Conservation (phyloP, 2,113 vertebrate genomes). For the Leptodactylus fuscus region DNA sequence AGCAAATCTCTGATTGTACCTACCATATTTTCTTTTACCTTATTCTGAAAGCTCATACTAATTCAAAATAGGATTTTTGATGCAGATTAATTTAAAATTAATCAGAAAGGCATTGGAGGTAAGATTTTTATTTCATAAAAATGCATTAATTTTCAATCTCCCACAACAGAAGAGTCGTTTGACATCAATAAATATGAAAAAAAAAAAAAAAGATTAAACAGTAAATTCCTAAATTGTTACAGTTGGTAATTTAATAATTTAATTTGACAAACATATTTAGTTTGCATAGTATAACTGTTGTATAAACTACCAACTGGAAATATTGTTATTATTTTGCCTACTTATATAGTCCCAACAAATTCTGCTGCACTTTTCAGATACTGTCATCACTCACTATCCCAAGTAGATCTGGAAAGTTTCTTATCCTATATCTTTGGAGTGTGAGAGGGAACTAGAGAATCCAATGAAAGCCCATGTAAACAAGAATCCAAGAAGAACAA, state of each 20-base stretch:
- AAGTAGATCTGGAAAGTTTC: no score
- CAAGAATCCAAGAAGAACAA: no score
- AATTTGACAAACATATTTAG: constrained; percentile 51
- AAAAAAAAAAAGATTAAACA: constrained; percentile 55
- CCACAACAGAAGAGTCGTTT: constrained; percentile 60
- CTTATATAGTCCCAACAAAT: no score
- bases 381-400: no score
- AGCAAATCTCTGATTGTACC: constrained; percentile 11
- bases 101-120: constrained; percentile 57
- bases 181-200: constrained; percentile 61
- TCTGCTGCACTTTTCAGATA: no score
- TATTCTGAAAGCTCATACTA: neutral
- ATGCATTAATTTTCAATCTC: constrained; percentile 58
- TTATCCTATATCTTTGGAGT: no score
- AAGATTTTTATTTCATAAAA: constrained; percentile 55
- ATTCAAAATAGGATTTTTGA: constrained; percentile 61
- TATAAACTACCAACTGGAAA: no score
- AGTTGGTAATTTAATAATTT: constrained; percentile 22
- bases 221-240: constrained; percentile 57
- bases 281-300: no score
- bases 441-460: no score
- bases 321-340: no score
- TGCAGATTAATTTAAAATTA: constrained; percentile 64
- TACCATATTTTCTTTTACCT: constrained; percentile 46
- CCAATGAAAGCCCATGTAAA: no score